Conservation (phyloP, 1,140 invertebrate species). For the Hestina assimilis region DNA sequence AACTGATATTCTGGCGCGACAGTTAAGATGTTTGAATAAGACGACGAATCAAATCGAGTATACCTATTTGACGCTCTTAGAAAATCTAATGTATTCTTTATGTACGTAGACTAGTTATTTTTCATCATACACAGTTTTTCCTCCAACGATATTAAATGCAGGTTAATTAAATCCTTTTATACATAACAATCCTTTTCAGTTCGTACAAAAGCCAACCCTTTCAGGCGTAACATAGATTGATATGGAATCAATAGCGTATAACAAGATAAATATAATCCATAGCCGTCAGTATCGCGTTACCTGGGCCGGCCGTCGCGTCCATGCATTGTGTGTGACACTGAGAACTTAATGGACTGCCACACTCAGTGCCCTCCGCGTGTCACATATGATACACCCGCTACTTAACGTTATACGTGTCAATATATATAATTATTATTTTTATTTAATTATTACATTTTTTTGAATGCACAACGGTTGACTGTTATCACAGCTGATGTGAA, state of each 20-base stretch:
- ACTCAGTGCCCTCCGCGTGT: conserved; percentile 17
- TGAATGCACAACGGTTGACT: too few species aligned
- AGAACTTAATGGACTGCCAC: conserved; percentile 31
- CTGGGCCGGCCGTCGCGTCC: conserved; percentile 16
- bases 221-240: neutral
- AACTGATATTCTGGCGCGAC: conserved; percentile 65
- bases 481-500: too few species aligned
- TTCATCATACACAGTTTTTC: too few species aligned
- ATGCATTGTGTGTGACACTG: conserved; percentile 29
- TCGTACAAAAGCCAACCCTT: too few species aligned
- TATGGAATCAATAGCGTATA: neutral
- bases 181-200: too few species aligned
- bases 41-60: conserved; percentile 48
- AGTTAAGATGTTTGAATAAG: conserved; percentile 58
- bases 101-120: too few species aligned
- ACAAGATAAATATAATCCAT: neutral
- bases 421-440: too few species aligned
- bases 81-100: neutral
- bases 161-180: too few species aligned
- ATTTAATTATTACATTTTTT: neutral
- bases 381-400: conserved; percentile 2
- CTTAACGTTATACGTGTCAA: neutral
- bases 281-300: conserved; percentile 20
- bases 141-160: too few species aligned
- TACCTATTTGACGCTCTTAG: conserved; percentile 2